Evolutionary conservation across 1,140 invertebrate species (phyloP), one percentile per base, ranked within the genome.

Genomic region (Trypoxylus dichotomus): DNA sequence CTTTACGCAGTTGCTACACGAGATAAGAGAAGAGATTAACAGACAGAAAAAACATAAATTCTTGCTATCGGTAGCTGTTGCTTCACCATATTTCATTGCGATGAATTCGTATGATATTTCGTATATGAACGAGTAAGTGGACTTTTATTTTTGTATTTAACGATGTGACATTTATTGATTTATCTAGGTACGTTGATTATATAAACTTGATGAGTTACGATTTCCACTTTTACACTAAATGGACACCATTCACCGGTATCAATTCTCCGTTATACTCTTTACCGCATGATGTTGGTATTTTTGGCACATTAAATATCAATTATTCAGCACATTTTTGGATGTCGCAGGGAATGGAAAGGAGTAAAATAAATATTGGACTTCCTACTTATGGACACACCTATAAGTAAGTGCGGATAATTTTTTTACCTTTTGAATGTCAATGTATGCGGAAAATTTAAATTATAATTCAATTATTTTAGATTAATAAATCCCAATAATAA

Each of bases 141-240:
- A 13, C 43, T 15, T 60, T 75, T 79, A 37, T 37, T 42, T 43
- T 68, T 68, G 13, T 68, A 78, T 47, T 74, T 15, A 79, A 37
- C 11, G 15, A 73, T n/a, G 10, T n/a, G 10, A 19, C 10, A 73
- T 37, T 54, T 75, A 24, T n/a, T 47, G 13, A 41, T 27, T 77
- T 82, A 80, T 82, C 83, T 87, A 93, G 92, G 72, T 88, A 93
- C 85, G 89, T 94, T 2, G 95, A 97, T 85, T 96, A 92, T 88
- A 89, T 96, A 0, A 96, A 95, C 85, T 82, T 98, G 3, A 97
- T 97, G 96, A 90, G 93, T 0, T 98, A 97, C 83, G 96, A 97
- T 85, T 97, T 91, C 82, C 95, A 97, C 85, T 93, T 92, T 80
- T 96, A 91, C 82, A 89, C 91, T 3, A 89, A 89, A 84, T 91